Conservation (phyloP, 2,113 vertebrate species). For the Heterotis niloticus region DNA sequence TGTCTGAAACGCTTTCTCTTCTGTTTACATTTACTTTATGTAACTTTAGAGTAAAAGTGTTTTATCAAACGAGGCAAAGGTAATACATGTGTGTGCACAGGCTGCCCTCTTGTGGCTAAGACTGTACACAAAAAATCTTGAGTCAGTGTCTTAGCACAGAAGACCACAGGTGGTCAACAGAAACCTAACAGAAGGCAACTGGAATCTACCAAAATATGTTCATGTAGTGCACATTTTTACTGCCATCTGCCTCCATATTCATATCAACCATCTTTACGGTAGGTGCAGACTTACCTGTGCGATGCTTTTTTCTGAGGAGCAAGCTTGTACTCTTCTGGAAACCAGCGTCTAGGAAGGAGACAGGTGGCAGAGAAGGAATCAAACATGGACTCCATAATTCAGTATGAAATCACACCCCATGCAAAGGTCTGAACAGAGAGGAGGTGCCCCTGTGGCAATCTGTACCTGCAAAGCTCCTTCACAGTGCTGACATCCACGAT, state of each 20-base stretch:
- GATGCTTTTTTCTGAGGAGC: slow-evolving; percentile 84
- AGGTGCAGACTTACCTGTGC: slow-evolving; percentile 75
- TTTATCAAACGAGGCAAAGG: background rate
- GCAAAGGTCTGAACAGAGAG: background rate
- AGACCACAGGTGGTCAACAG: too few species aligned
- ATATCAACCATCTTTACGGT: background rate
- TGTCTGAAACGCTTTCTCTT: too few species aligned
- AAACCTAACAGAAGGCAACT: too few species aligned
- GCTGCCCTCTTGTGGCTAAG: too few species aligned
- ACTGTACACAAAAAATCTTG: too few species aligned
- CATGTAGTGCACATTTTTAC: background rate
- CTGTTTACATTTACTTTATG: background rate
- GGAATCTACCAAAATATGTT: background rate
- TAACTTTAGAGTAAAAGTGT: background rate
- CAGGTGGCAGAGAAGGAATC: background rate
- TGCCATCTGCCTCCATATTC: background rate
- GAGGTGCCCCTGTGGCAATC: background rate
- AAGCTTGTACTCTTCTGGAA: slow-evolving; percentile 79
- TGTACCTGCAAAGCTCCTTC: slow-evolving; percentile 90
- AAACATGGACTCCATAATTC: background rate
- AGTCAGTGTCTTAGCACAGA: too few species aligned
- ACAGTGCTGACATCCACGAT: slow-evolving; percentile 97
- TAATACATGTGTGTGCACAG: too few species aligned
- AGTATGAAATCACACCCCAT: background rate
- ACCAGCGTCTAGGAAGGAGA: slow-evolving; percentile 78